Evolutionary conservation across 2,888 invertebrate species (phyloP).

Genomic region (Stegana nigrithorax): DNA sequence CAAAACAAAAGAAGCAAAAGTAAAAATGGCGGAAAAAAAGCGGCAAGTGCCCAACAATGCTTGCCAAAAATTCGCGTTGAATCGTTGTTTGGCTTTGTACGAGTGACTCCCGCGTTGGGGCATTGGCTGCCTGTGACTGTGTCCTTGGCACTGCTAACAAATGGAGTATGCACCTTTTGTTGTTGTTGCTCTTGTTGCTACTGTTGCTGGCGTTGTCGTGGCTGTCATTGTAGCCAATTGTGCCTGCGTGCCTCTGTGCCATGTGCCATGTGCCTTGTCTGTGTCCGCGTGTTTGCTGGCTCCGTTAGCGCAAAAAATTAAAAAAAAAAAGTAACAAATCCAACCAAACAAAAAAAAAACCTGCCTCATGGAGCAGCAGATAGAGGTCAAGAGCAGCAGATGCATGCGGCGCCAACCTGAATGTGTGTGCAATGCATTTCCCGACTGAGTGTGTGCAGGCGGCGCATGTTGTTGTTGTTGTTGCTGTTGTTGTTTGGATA

Average conservation of each 20-base stretch:
- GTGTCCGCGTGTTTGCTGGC: neutral
- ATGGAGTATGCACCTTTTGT: neutral
- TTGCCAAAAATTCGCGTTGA: too few relatives aligned
- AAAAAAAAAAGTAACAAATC: too few relatives aligned
- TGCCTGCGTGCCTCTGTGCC: neutral
- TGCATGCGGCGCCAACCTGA: neutral
- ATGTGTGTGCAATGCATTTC: neutral
- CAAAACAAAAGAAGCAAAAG: too few relatives aligned
- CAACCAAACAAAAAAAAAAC: too few relatives aligned
- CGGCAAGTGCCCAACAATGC: neutral
- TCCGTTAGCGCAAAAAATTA: too few relatives aligned
- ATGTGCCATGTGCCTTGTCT: neutral
- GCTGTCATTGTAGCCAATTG: neutral
- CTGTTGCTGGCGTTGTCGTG: neutral
- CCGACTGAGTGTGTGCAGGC: neutral
- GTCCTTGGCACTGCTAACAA: slow-evolving; percentile 9
- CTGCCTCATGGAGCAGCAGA: neutral
- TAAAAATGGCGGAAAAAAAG: neutral
- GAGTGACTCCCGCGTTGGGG: neutral
- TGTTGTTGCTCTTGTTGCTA: neutral
- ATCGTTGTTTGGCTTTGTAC: too few relatives aligned
- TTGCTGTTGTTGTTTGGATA: too few relatives aligned
- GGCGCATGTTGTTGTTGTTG: too few relatives aligned
- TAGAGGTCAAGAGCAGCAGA: slow-evolving; percentile 6
- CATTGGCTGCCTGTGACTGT: neutral